A percentile compares a stretch with the other conserved stretches of the same genome.
These are phyloP conservation scores for Heliopora coerulea DNA, from an alignment of 92 coral and sea anemone species.

Conservation along the genomic window DNA sequence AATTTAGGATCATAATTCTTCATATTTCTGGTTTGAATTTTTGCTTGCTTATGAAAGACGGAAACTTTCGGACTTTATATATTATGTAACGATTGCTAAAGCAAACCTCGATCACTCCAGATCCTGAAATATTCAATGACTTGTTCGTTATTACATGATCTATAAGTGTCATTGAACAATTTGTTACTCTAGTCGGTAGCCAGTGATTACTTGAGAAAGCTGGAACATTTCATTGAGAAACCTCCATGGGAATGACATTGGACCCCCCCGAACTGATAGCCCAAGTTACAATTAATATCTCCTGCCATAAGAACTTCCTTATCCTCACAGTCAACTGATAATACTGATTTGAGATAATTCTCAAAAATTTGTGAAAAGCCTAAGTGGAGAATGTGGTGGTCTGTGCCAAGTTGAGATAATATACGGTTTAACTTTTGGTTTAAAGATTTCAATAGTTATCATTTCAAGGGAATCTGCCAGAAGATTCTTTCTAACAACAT, in stretches of 20 bases:
- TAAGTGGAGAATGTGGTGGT: no score
- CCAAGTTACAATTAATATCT: conserved; percentile 40
- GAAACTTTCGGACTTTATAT: conserved; percentile 31
- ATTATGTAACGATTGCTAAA: conserved; percentile 42
- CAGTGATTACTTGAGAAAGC: conserved; percentile 1
- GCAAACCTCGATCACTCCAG: conserved; percentile 32
- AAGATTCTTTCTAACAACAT: no score
- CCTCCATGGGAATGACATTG: background rate
- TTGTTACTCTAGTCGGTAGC: conserved; percentile 40
- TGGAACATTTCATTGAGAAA: conserved; percentile 30
- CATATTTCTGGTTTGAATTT: conserved; percentile 31
- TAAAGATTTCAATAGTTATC: no score
- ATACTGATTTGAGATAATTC: conserved; percentile 39
- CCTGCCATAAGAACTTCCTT: conserved; percentile 33
- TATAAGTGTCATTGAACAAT: conserved; percentile 27
- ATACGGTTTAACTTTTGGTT: no score
- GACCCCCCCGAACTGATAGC: conserved; percentile 10
- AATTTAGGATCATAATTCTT: background rate
- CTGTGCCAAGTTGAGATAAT: no score
- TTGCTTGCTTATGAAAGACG: conserved; percentile 7
- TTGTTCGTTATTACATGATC: conserved; percentile 36
- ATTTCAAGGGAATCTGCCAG: no score
- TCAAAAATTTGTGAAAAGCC: no score
- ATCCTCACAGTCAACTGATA: conserved; percentile 31
- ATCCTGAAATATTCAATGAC: conserved; percentile 30